Base-by-base conservation (phyloP, 2,888 invertebrate genomes). In the Scaptomyza cyrtandrae region DNA sequence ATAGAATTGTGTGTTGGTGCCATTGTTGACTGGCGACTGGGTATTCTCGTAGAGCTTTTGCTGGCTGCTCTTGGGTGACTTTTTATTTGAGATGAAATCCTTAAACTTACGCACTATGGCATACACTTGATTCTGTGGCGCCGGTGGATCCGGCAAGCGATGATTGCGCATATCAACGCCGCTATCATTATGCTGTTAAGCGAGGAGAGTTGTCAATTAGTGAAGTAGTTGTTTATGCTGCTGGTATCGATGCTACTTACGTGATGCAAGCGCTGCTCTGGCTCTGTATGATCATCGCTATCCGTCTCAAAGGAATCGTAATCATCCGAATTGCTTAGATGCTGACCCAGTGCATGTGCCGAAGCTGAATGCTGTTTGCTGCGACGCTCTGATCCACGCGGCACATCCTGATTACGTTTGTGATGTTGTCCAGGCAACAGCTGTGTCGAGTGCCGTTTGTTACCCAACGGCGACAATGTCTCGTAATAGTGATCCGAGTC, bases 261-360 rank as follows among this genome's bases (percentile, higher is more conserved):
- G 82, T 92, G 90, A 62, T 91, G 89, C 5, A 89, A 71, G 45
- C 89, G 89, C 62, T 90, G 90, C 62, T 90, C 90, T 55, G 89
- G 89, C 64, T 94, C 95, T 27, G 93, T 92, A 19, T 88, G 84
- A 63, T 95, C 95, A 46, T 93, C 93, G 44, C 90, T 90, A 76
- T 95, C 95, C 1, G 93, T 93, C 80, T 96, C 95, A 86, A 96
- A 96, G 49, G 95, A 95, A 90, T 96, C 96, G 81, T 94, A 95
- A 90, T 95, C 95, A 78, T 95, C 95, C 6, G 91, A 90, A 29
- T 79, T 66, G 44, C 48, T 55, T 60, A 75, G 93, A 92, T 78
- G 64, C 57, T 65, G 92, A 50, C 86, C 73, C 77, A 89, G 44
- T 41, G 74, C 85, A 63, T 85, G 90, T 6, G 89, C 89, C 19